A percentile compares a stretch with the other conserved stretches of the same genome.
phyloP scores from a whole-genome alignment of 2,888 invertebrate genomes.

The Agrotis clavis region DNA sequence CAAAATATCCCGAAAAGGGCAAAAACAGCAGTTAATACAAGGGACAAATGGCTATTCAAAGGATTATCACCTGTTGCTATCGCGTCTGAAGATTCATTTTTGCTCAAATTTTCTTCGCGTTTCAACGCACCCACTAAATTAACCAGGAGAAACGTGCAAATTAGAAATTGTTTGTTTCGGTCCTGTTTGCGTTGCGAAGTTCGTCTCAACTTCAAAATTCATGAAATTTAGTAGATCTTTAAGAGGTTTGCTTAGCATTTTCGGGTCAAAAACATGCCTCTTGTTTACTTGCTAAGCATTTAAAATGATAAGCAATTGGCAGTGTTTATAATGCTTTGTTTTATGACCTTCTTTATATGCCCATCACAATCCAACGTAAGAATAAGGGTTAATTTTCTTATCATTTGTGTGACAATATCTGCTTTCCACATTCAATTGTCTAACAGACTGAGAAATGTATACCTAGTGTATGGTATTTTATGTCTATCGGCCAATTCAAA shows the following conservation, averaged over 20 bases:
- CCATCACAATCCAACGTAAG: not conserved
- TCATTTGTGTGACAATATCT: not conserved
- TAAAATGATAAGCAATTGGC: not conserved
- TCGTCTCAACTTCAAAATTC: conserved; percentile 25
- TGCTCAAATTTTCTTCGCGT: conserved; percentile 30
- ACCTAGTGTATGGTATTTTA: no score
- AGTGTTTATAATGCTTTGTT: not conserved
- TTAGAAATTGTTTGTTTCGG: conserved; percentile 35
- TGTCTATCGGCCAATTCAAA: no score
- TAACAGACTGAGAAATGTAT: no score
- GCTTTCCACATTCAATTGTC: not conserved
- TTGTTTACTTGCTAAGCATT: not conserved
- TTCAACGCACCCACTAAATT: conserved; percentile 20
- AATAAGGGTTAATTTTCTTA: not conserved
- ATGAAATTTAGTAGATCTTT: conserved; percentile 24
- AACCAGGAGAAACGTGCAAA: conserved; percentile 32
- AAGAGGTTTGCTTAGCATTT: conserved; percentile 8
- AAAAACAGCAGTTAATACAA: conserved; percentile 36
- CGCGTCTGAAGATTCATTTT: conserved; percentile 26
- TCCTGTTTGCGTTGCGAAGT: conserved; percentile 20
- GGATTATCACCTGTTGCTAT: conserved; percentile 60
- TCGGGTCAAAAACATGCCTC: not conserved
- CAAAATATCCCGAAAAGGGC: conserved; percentile 44
- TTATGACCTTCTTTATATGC: not conserved
- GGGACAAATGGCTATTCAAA: conserved; percentile 29